phyloP scores from a whole-genome alignment of 2,888 invertebrate genomes.

The Mantis religiosa region DNA sequence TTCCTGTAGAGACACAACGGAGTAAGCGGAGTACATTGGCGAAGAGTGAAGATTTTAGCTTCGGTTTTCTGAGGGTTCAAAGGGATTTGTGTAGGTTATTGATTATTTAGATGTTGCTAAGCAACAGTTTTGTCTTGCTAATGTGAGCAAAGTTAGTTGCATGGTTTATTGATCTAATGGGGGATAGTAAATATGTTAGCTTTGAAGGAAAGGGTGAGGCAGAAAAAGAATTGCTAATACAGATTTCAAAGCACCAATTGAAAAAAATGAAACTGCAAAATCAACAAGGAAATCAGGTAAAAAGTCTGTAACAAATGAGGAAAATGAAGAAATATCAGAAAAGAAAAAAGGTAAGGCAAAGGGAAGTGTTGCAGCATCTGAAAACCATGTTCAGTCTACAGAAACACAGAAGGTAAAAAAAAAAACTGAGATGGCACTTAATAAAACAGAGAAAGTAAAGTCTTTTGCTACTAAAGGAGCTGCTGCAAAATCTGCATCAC shows the following conservation, averaged over 20 bases:
- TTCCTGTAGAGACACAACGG: no score
- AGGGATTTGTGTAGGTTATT: background rate
- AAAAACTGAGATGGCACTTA: background rate
- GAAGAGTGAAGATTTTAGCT: no score
- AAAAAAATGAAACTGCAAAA: background rate
- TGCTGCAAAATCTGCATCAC: background rate
- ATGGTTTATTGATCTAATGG: background rate
- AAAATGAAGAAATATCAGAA: no score
- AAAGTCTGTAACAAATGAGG: background rate
- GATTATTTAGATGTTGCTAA: background rate
- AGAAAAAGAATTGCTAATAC: background rate
- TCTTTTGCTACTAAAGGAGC: background rate
- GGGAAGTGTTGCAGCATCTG: no score
- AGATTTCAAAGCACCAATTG: background rate
- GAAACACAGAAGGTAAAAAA: no score
- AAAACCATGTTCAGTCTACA: background rate
- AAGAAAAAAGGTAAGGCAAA: background rate
- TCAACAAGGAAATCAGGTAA: background rate
- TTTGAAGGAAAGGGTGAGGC: background rate
- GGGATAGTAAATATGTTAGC: no score
- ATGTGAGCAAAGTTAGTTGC: no score
- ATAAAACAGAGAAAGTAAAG: background rate
- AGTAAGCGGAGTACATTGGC: no score
- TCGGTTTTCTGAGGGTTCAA: no score
- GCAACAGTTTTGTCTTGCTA: background rate